Conservation (phyloP, 2,888 invertebrate genomes). For the Sepioteuthis lessoniana region DNA sequence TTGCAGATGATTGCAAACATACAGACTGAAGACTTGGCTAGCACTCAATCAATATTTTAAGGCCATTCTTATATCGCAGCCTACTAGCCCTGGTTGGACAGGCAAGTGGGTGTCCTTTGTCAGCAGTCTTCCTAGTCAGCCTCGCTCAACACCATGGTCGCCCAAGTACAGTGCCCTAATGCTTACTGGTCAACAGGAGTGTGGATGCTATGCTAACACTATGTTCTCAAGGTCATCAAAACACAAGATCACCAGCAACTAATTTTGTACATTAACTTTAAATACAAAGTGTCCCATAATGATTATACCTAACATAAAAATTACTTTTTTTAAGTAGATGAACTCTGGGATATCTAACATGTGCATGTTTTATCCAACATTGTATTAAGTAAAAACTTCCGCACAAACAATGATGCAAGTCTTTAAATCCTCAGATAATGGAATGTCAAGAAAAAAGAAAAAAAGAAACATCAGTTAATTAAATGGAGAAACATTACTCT, state of each 20-base stretch:
- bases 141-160: background rate
- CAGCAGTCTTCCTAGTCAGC: background rate
- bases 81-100: background rate
- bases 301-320: background rate
- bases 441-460: too few species aligned
- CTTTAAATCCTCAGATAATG: too few species aligned
- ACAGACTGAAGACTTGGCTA: background rate
- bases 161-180: background rate
- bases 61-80: slow-evolving; percentile 8
- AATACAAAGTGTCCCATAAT: background rate
- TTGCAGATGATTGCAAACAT: background rate
- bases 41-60: slow-evolving; percentile 33
- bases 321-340: background rate
- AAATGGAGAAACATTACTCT: too few species aligned
- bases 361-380: too few species aligned
- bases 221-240: slow-evolving; percentile 33
- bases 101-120: background rate
- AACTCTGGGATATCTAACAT: too few species aligned
- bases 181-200: slow-evolving; percentile 7
- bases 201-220: background rate
- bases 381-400: too few species aligned
- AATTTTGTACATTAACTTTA: background rate
- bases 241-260: background rate
- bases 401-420: too few species aligned
- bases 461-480: too few species aligned